These are phyloP conservation scores for Eidolon helvum DNA, from an alignment of 2,113 vertebrate species.

Conservation along the genomic window DNA sequence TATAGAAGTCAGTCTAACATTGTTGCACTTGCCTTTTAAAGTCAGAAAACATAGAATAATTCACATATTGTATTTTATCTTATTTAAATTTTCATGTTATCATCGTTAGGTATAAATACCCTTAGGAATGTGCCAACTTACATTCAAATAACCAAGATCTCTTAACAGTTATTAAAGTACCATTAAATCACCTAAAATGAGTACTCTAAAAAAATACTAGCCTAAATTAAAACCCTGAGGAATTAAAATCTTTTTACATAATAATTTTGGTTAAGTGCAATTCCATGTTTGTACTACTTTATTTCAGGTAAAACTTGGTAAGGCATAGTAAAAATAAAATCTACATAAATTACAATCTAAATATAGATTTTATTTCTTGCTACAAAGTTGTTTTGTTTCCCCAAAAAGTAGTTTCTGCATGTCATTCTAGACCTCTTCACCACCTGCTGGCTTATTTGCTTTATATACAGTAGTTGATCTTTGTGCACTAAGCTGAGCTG, in stretches of 20 bases:
- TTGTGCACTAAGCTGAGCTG: constrained; percentile 79
- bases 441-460: constrained; percentile 78
- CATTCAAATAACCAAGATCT: constrained; percentile 62
- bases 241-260: constrained; percentile 80
- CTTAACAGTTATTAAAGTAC: constrained; percentile 59
- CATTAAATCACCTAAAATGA: constrained; percentile 72
- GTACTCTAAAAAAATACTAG: constrained; percentile 72
- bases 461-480: constrained; percentile 75
- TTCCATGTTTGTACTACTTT: constrained; percentile 79
- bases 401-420: constrained; percentile 82
- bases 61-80: constrained; percentile 51
- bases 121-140: constrained; percentile 69
- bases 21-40: constrained; percentile 71
- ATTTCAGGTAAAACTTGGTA: constrained; percentile 86
- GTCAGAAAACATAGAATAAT: constrained; percentile 63
- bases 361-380: constrained; percentile 78
- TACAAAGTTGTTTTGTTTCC: constrained; percentile 80
- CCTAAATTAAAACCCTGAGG: constrained; percentile 85
- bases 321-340: constrained; percentile 87
- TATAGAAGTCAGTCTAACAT: constrained; percentile 69
- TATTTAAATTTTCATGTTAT: constrained; percentile 61
- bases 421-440: constrained; percentile 78
- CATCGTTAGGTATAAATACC: constrained; percentile 64
- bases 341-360: constrained; percentile 82
- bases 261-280: constrained; percentile 85